These are phyloP conservation scores for Cephus nigrinus DNA, from an alignment of 2,888 invertebrate genomes.

Conservation along the genomic window DNA sequence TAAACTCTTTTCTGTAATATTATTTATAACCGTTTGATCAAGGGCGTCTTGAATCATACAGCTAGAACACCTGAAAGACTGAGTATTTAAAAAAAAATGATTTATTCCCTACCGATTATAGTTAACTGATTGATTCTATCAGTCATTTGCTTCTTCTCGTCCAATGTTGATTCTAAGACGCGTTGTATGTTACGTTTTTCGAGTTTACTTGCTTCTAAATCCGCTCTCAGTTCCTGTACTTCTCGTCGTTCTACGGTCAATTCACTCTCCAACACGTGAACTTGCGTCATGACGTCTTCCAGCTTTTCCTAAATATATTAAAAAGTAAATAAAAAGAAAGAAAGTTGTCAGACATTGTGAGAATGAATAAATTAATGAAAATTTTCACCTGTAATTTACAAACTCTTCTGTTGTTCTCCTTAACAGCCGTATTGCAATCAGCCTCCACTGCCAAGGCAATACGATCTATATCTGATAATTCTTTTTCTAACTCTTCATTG, in stretches of 20 bases:
- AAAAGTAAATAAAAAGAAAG: conserved; percentile 39
- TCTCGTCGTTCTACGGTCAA: conserved; percentile 65
- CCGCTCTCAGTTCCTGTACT: conserved; percentile 65
- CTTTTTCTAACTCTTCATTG: conserved; percentile 77
- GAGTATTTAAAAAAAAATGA: not conserved
- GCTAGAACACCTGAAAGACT: not conserved
- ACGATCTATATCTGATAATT: conserved; percentile 78
- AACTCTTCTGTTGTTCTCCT: conserved; percentile 70
- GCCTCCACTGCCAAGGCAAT: conserved; percentile 81
- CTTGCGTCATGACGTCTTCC: conserved; percentile 65
- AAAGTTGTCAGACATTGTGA: not conserved
- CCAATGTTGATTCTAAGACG: conserved; percentile 68
- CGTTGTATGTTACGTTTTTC: conserved; percentile 72
- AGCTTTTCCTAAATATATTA: conserved; percentile 63
- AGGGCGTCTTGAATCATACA: not conserved
- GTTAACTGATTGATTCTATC: conserved; percentile 72
- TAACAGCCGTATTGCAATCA: conserved; percentile 78
- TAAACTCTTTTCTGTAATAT: conserved; percentile 67
- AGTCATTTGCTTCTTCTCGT: conserved; percentile 71
- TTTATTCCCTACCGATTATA: conserved; percentile 68
- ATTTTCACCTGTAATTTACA: conserved; percentile 60
- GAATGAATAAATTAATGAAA: conserved; percentile 39
- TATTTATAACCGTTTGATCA: conserved; percentile 3
- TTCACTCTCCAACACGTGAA: conserved; percentile 68
- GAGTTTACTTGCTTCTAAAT: conserved; percentile 67